Percentiles rank a stretch among this genome's conserved stretches.
Evolutionary conservation across 2,888 invertebrate species (phyloP).

Genomic region (Tethea ocularis): DNA sequence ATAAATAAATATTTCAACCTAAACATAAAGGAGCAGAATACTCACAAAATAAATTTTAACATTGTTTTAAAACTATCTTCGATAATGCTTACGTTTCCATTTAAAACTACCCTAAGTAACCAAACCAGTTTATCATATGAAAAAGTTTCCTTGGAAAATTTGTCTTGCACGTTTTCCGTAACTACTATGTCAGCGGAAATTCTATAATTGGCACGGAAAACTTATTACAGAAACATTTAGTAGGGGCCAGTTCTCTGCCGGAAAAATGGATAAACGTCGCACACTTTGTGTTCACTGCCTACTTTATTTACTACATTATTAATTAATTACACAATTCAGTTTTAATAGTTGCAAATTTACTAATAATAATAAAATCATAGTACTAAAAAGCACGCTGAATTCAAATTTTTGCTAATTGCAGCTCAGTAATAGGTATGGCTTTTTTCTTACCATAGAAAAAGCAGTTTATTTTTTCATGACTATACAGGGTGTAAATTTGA

Average conservation of each 20-base stretch:
- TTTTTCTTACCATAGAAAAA: no score
- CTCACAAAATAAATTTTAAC: no score
- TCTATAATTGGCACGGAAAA: constrained; percentile 1
- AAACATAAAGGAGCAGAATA: no score
- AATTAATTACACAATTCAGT: neutral
- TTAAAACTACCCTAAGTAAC: neutral
- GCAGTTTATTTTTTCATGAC: no score
- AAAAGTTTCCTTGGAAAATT: neutral
- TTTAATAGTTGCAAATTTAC: neutral
- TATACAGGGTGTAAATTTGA: no score
- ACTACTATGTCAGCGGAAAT: constrained; percentile 4
- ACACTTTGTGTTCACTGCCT: neutral
- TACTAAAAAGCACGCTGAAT: no score
- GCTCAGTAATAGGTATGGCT: no score
- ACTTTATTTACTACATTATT: neutral
- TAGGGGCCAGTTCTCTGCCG: neutral
- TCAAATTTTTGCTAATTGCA: neutral
- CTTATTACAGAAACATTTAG: constrained; percentile 6
- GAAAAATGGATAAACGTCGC: constrained; percentile 1
- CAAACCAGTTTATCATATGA: neutral
- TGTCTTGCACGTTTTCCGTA: neutral
- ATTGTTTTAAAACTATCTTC: no score
- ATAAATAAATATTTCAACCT: no score
- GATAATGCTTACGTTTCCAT: no score
- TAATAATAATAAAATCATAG: no score